phyloP scores from a whole-genome alignment of 2,797 vertebrate genomes.

The Semotilus atromaculatus region DNA sequence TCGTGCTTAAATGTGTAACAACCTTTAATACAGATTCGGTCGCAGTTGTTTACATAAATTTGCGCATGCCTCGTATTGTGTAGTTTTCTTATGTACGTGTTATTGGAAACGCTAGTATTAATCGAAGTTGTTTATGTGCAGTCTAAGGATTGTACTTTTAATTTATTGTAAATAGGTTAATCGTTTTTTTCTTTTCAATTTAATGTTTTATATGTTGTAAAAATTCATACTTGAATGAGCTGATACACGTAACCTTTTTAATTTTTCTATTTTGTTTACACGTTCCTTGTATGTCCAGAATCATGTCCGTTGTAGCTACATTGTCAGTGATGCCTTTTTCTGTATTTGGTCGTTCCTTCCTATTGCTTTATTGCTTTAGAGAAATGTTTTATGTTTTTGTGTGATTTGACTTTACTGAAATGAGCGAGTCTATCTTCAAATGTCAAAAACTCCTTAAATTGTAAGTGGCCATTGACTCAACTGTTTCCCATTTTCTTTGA shows the following conservation, averaged over 20 bases:
- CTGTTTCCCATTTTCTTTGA: constrained; percentile 15
- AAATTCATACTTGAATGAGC: constrained; percentile 68
- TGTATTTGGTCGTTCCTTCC: constrained; percentile 34
- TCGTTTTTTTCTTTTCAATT: constrained; percentile 64
- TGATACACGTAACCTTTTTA: constrained; percentile 61
- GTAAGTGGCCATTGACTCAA: constrained; percentile 23
- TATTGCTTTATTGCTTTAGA: constrained; percentile 33
- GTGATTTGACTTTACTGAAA: constrained; percentile 26
- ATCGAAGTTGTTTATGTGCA: constrained; percentile 55
- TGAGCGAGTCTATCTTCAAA: constrained; percentile 33
- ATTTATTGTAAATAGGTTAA: constrained; percentile 79
- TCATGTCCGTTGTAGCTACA: constrained; percentile 53
- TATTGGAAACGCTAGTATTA: constrained; percentile 63
- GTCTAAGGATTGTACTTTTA: constrained; percentile 64
- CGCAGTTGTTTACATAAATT: constrained; percentile 75
- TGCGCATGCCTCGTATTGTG: constrained; percentile 74
- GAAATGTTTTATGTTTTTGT: constrained; percentile 13
- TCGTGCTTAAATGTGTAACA: constrained; percentile 41
- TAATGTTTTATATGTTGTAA: constrained; percentile 67
- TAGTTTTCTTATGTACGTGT: constrained; percentile 67
- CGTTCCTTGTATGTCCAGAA: constrained; percentile 64
- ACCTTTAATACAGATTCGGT: constrained; percentile 42
- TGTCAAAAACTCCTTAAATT: constrained; percentile 8
- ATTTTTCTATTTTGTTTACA: constrained; percentile 67
- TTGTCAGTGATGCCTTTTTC: constrained; percentile 50